A percentile compares a stretch with the other conserved stretches of the same genome.
phyloP scores from a whole-genome alignment of 2,797 vertebrate species.

The Iguana delicatissima region DNA sequence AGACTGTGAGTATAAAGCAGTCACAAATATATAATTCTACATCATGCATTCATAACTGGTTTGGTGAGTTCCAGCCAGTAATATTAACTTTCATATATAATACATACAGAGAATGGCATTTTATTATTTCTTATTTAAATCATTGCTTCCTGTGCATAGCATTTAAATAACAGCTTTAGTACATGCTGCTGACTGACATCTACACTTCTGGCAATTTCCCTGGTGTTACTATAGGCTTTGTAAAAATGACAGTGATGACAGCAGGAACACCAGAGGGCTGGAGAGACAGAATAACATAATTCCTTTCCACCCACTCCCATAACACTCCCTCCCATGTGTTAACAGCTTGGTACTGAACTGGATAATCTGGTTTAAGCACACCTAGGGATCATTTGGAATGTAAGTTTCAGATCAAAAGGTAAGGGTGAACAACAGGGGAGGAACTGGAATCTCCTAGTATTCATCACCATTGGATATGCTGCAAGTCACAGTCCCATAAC shows the following conservation, averaged over 20 bases:
- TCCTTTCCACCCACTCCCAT: no score
- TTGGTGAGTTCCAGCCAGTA: background rate
- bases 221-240: background rate
- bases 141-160: background rate
- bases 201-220: background rate
- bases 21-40: background rate
- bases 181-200: background rate
- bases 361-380: background rate
- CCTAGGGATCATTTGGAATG: background rate
- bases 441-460: no score
- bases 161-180: background rate
- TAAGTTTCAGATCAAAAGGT: background rate
- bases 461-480: background rate
- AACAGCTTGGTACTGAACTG: background rate
- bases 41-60: background rate
- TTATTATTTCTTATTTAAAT: background rate
- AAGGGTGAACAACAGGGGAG: background rate
- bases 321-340: background rate
- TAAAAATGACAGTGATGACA: background rate
- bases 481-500: background rate
- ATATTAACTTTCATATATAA: background rate
- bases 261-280: background rate
- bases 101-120: background rate
- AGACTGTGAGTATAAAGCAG: no score
- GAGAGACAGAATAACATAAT: background rate